Percentiles rank a stretch among this genome's conserved stretches.
phyloP scores from a whole-genome alignment of 2,888 invertebrate genomes.

The Eutolmus rufibarbis region DNA sequence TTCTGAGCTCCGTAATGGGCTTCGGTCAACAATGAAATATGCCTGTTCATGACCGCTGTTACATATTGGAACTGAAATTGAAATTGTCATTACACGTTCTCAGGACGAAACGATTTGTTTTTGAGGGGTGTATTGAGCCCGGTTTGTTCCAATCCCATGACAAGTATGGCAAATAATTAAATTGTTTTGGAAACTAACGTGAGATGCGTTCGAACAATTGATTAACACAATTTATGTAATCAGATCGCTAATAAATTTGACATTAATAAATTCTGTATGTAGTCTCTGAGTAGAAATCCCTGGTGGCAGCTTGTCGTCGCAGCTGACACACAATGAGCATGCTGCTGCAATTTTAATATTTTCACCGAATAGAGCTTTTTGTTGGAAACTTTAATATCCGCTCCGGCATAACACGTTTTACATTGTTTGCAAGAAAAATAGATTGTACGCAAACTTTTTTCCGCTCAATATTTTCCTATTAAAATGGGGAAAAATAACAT shows the following conservation, averaged over 20 bases:
- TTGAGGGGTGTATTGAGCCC: not conserved
- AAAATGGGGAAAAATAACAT: not conserved
- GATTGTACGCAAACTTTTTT: not conserved
- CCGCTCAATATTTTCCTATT: not conserved
- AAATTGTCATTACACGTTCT: not conserved
- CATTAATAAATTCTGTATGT: not conserved
- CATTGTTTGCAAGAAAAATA: not conserved
- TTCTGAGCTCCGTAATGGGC: not conserved
- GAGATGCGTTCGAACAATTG: not conserved
- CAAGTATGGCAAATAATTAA: not conserved
- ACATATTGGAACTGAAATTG: not conserved
- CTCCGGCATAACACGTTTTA: not conserved
- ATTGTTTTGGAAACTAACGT: not conserved
- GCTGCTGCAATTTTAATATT: not conserved
- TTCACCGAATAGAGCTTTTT: not conserved
- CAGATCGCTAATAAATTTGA: not conserved
- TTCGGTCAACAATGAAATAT: not conserved
- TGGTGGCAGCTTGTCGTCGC: not conserved
- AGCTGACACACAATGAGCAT: not conserved
- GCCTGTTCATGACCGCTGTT: not conserved
- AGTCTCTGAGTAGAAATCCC: not conserved
- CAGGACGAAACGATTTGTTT: not conserved
- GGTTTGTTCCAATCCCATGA: not conserved
- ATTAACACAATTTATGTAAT: not conserved
- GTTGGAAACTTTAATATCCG: not conserved